phyloP scores from a whole-genome alignment of 2,888 invertebrate genomes.

The Plebejus anna region DNA sequence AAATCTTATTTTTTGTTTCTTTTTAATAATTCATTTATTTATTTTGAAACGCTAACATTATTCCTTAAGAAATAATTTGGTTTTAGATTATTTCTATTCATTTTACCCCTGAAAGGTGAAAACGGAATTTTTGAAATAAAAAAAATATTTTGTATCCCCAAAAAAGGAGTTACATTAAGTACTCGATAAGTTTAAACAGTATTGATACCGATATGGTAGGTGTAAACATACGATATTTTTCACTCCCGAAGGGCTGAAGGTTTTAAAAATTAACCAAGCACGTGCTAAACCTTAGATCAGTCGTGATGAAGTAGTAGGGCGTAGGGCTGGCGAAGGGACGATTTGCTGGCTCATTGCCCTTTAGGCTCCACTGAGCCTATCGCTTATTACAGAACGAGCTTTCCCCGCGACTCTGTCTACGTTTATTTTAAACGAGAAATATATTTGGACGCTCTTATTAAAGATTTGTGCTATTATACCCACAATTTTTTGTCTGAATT shows the following conservation, averaged over 20 bases:
- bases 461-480: too few species aligned
- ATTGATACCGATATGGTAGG: too few species aligned
- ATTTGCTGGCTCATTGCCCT: conserved; percentile 17
- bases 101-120: too few species aligned
- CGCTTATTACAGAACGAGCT: neutral
- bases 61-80: too few species aligned
- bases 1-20: neutral
- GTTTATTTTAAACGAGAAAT: neutral
- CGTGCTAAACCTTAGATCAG: conserved; percentile 12
- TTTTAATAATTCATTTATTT: neutral
- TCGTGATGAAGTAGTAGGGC: conserved; percentile 7
- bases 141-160: too few species aligned
- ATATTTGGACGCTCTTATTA: too few species aligned
- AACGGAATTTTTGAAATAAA: too few species aligned
- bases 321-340: neutral
- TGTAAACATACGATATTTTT: neutral
- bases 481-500: too few species aligned
- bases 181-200: too few species aligned
- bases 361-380: conserved; percentile 8
- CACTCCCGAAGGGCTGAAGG: neutral
- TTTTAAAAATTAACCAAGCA: neutral
- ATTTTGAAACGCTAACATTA: neutral
- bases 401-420: neutral
- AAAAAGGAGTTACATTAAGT: too few species aligned
- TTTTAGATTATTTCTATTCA: too few species aligned